These are phyloP conservation scores for Grammomys dolichurus DNA, from an alignment of 2,113 vertebrate species.

Conservation along the genomic window DNA sequence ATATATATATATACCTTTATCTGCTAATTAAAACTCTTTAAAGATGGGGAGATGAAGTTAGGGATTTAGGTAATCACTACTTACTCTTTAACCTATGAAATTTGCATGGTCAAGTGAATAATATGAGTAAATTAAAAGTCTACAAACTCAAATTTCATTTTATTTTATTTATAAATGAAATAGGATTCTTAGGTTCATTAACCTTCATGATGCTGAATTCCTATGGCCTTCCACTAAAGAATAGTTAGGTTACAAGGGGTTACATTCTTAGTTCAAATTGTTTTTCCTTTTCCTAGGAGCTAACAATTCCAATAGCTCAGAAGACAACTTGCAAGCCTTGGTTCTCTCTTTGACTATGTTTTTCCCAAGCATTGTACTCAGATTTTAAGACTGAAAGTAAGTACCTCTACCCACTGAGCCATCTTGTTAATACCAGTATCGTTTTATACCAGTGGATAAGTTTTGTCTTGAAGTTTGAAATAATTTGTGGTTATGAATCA, in stretches of 20 bases:
- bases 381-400: neutral
- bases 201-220: neutral
- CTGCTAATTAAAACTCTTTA: neutral
- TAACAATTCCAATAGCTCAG: neutral
- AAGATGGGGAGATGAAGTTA: neutral
- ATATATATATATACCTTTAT: neutral
- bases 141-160: neutral
- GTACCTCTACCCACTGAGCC: neutral
- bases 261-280: no score
- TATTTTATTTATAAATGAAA: neutral
- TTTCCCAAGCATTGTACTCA: neutral
- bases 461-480: constrained; percentile 58
- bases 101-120: neutral
- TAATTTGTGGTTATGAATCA: constrained; percentile 42
- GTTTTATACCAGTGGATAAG: constrained; percentile 52
- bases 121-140: neutral
- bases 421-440: neutral
- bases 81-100: neutral
- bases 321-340: neutral
- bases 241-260: neutral
- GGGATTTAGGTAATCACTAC: neutral
- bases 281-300: no score
- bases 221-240: neutral
- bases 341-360: neutral
- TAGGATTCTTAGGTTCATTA: neutral